Evolutionary conservation across 2,113 vertebrate genomes (phyloP).

Genomic region (Stegostoma tigrinum): DNA sequence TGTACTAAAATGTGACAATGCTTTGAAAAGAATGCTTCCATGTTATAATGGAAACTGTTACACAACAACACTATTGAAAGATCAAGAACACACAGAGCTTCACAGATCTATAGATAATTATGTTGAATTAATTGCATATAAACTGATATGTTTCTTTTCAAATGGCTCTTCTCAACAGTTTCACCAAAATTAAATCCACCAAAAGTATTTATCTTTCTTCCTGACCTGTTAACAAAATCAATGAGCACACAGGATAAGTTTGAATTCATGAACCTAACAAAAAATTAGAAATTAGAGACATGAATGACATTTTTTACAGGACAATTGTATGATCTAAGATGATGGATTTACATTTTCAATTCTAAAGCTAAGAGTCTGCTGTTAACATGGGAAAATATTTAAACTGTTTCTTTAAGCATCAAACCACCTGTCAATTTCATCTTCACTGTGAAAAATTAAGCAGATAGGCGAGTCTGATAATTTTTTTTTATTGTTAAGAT

Average conservation of each 20-base stretch:
- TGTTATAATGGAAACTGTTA: neutral
- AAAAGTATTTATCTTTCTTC: neutral
- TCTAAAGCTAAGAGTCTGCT: constrained; percentile 15
- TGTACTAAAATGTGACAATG: neutral
- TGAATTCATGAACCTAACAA: neutral
- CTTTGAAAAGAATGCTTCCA: neutral
- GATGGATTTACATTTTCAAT: neutral
- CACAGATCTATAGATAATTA: neutral
- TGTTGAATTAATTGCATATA: neutral
- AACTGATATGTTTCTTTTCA: neutral
- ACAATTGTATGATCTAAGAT: neutral
- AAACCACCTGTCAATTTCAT: constrained; percentile 39
- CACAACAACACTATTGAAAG: neutral
- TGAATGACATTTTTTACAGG: neutral
- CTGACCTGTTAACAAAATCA: neutral
- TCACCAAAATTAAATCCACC: neutral
- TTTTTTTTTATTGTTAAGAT: constrained; percentile 66
- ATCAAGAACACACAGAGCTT: neutral
- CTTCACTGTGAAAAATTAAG: constrained; percentile 48
- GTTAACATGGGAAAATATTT: neutral
- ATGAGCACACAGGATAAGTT: neutral
- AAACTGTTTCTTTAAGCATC: constrained; percentile 16
- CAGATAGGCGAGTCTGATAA: constrained; percentile 58
- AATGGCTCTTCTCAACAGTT: neutral
- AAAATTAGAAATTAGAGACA: neutral